Base-by-base conservation (phyloP, 2,113 vertebrate species). In the Chamaetylas fuelleborni region DNA sequence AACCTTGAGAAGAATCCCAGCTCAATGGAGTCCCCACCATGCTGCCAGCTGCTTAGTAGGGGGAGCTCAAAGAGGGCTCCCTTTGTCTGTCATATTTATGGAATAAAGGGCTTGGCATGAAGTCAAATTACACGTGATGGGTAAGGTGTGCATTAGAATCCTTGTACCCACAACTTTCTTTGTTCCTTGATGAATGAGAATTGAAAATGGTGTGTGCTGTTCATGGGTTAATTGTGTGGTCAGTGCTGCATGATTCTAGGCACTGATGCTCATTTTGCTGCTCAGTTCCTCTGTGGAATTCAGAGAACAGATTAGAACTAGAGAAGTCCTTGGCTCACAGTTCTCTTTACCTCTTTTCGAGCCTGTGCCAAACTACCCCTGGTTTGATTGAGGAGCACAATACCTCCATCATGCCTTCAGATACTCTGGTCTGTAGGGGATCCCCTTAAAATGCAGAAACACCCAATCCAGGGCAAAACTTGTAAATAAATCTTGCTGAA, bases 371-470 rank as follows among this genome's bases (percentile, higher is more conserved):
- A 72, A 14, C 2, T 24, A 43, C 1, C 2, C 4, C 9, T 19
- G 19, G 9, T n/a, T 82, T 60, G 11, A 26, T 45, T 79, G 43
- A 26, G 51, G 42, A 13, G 14, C 6, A 1, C 1, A 71, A 23
- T 28, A 13, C 14, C 56, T 19, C 14, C 3, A 1, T 66, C 47
- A 19, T 53, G 12, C 17, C 47, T 91, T 80, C 61, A 84, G 70
- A 84, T 64, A 8, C 29, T 34, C 73, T 88, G 92, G 91, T 95
- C 95, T 88, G 80, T 77, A 95, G 91, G 4, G 10, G 23, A 72
- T 53, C 29, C 6, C 69, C 70, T 90, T 80, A 71, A 83, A 79
- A 82, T 61, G 17, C 19, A 67, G 25, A 16, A 43, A 78, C 15
- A 45, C 14, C 10, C 17, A 56, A 18, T 5, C 2, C 38, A 67